These are phyloP conservation scores for Anarsia innoxiella DNA, from an alignment of 2,888 invertebrate genomes.

Conservation along the genomic window DNA sequence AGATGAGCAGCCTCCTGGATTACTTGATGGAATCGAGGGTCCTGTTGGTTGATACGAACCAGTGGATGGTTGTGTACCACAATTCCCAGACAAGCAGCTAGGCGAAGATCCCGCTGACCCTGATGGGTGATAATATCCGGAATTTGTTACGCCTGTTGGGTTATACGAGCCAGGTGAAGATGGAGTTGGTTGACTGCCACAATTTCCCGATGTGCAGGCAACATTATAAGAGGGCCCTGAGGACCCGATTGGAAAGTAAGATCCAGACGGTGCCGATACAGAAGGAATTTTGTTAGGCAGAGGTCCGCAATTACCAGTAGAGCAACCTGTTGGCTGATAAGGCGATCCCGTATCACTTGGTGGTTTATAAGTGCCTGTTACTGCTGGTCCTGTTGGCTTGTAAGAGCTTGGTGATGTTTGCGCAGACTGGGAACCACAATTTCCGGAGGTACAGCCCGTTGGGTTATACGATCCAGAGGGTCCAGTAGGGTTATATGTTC, in stretches of 20 bases:
- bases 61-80: conserved; percentile 13
- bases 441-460: conserved; percentile 13
- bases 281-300: no score
- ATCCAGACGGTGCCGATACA: neutral
- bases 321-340: neutral
- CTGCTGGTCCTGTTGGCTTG: conserved; percentile 6
- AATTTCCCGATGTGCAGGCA: conserved; percentile 15
- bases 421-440: conserved; percentile 12
- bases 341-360: conserved; percentile 2
- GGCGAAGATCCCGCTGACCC: neutral
- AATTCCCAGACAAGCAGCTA: conserved; percentile 13
- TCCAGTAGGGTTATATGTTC: neutral
- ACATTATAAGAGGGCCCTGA: neutral
- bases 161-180: conserved; percentile 6
- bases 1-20: conserved; percentile 6
- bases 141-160: no score
- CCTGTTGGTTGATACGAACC: conserved; percentile 1
- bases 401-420: neutral
- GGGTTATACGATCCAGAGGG: neutral
- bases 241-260: neutral
- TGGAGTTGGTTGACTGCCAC: conserved; percentile 8
- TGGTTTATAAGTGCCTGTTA: conserved; percentile 11
- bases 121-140: no score
- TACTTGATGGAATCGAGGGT: neutral
- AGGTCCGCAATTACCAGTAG: conserved; percentile 4